Base-by-base conservation (phyloP, 2,797 vertebrate genomes). In the Allobates femoralis region DNA sequence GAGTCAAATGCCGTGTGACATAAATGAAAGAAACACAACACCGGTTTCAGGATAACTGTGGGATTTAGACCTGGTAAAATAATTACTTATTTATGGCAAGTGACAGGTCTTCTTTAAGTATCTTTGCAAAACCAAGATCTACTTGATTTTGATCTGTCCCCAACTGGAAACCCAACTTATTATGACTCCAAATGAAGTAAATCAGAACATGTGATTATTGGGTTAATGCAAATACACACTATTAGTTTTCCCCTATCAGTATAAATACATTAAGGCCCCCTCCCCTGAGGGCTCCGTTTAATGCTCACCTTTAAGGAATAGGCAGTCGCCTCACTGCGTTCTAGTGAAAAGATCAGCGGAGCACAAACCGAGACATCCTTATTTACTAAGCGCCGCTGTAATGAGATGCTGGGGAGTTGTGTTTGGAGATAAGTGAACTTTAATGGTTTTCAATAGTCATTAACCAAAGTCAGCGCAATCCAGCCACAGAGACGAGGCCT, bases 401-500 rank as follows among this genome's bases (percentile, higher is more conserved):
- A 89, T 87, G 90, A 92, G 88, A 67, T 87, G 46, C 87, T 46
- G 84, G 15, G 80, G 84, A 90, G 87, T 88, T 90, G 88, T 90
- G 86, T 86, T 90, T 84, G 71, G 80, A 34, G 87, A 90, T 93
- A 92, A 93, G 91, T 90, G 90, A 83, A 81, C 86, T 51, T 60
- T 92, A 92, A 93, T 93, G 89, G 89, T 83, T 93, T 92, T 91
- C 90, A 89, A 88, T 5, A 89, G 91, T 90, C 89, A 88, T 91
- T 87, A 91, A 90, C 87, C 81, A 76, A 84, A 89, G 86, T 89
- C 87, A 60, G 80, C 53, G n/a, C 62, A 78, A 87, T 86, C 88
- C 3, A 23, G 81, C 88, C 23, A 50, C 26, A 34, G 88, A 75
- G 88, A 85, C 66, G 28, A 75, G 87, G 32, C 69, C 84, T 37